Evolutionary conservation across 53 echinoderm and acorn worm genomes (phyloP), one percentile per base, ranked within the genome.

Genomic region (Hippasteria phrygiana): DNA sequence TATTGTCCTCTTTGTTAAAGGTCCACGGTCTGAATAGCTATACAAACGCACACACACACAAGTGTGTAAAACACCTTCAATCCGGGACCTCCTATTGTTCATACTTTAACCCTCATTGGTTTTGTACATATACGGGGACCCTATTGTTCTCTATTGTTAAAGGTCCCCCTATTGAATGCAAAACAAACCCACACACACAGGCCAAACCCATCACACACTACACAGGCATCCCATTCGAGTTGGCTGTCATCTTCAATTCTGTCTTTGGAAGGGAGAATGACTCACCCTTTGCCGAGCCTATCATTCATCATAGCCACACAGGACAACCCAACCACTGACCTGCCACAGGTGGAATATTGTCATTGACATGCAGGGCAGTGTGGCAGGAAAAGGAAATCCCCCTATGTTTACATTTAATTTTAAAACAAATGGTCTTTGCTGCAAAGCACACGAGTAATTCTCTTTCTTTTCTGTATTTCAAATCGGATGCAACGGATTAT

Each of bases 291-390:
- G 53, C 17, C 16, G 37, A 33, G 55, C 56, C 59, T 36, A 54
- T 36, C 59, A 42, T 20, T 53, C 22, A 78, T 14, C 31, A n/a
- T n/a, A n/a, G n/a, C n/a, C n/a, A n/a, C 31, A 51, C 29, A 48
- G 41, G 79, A 18, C 62, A 78, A 31, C 66, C 45, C 16, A 34
- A 6, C 43, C n/a, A 65, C 28, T n/a, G n/a, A n/a, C 18, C 20
- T 8, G 33, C 82, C 82, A 82, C 82, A 82, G 82, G 82, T 82
- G 82, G 82, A 65, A 82, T 65, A 82, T 82, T 13, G 17, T 32
- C 46, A 82, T 62, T 65, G 82, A 82, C 64, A 82, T 43, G 34
- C 82, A 42, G 26, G 29, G 66, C 64, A 82, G 41, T 65, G 65
- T 82, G 82, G 66, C 82, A 43, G 66, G 82, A 82, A 64, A 43